These are phyloP conservation scores for Proteles cristata DNA, from an alignment of 2,113 vertebrate species.

Conservation along the genomic window DNA sequence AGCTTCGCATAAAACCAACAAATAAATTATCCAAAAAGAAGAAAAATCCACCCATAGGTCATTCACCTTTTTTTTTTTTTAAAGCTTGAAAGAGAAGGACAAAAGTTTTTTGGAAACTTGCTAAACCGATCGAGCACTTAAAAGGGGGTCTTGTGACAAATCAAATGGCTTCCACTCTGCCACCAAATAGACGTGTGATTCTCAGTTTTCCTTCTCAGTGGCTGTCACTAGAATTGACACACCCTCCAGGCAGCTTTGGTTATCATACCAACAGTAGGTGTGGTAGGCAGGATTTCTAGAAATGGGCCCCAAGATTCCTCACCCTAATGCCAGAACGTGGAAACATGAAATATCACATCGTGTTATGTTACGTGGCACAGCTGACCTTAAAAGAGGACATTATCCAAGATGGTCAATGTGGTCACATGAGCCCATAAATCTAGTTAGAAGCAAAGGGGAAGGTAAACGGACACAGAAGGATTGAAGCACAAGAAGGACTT, in stretches of 20 bases:
- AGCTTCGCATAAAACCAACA: constrained; percentile 18
- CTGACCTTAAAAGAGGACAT: background rate
- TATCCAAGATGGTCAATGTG: background rate
- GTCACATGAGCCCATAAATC: background rate
- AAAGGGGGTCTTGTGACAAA: background rate
- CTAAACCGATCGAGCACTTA: background rate
- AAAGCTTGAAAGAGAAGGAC: background rate
- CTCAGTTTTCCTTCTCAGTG: background rate
- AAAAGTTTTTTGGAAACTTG: background rate
- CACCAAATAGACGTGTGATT: background rate
- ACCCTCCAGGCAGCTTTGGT: background rate
- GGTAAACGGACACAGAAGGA: background rate
- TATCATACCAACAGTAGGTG: background rate
- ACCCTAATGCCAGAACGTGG: background rate
- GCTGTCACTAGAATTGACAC: background rate
- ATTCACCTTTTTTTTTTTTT: background rate
- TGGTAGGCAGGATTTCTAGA: background rate
- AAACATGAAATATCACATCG: background rate
- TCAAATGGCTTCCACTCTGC: background rate
- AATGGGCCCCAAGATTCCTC: background rate
- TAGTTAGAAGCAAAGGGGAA: background rate
- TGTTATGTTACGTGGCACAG: background rate
- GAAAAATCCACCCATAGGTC: background rate
- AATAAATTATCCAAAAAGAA: background rate
- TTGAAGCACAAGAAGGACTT: background rate